Evolutionary conservation across 2,888 invertebrate species (phyloP).

Genomic region (Phortica okadai): DNA sequence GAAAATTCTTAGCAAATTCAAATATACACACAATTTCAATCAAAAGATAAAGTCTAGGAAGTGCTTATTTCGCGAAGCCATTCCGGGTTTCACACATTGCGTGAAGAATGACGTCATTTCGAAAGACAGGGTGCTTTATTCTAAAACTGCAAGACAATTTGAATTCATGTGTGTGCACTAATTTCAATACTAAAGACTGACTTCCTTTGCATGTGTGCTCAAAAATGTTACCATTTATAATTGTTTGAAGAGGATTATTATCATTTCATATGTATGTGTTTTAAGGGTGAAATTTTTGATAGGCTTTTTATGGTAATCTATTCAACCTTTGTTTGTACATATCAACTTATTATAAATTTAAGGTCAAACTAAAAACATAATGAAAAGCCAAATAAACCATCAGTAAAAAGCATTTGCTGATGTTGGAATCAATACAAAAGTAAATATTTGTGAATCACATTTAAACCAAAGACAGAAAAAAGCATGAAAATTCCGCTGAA

Average conservation of each 20-base stretch:
- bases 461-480: conserved; percentile 50
- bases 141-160: not conserved
- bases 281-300: not conserved
- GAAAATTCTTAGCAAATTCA: too few species aligned
- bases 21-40: too few species aligned
- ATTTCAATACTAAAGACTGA: not conserved
- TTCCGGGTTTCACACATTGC: too few species aligned
- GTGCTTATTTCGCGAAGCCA: too few species aligned
- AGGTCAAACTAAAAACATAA: too few species aligned
- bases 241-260: not conserved
- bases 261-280: not conserved
- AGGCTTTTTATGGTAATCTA: not conserved
- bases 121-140: too few species aligned
- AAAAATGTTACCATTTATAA: not conserved
- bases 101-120: too few species aligned
- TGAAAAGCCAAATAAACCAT: conserved; percentile 11
- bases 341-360: too few species aligned
- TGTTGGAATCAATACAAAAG: conserved; percentile 48
- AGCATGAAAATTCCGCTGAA: conserved; percentile 52
- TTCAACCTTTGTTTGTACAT: too few species aligned
- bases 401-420: conserved; percentile 31
- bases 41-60: too few species aligned
- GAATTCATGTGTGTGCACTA: not conserved
- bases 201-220: conserved; percentile 1
- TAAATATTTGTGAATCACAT: conserved; percentile 53